Evolutionary conservation across 2,797 vertebrate species (phyloP).

Genomic region (Brotogeris chrysoptera): DNA sequence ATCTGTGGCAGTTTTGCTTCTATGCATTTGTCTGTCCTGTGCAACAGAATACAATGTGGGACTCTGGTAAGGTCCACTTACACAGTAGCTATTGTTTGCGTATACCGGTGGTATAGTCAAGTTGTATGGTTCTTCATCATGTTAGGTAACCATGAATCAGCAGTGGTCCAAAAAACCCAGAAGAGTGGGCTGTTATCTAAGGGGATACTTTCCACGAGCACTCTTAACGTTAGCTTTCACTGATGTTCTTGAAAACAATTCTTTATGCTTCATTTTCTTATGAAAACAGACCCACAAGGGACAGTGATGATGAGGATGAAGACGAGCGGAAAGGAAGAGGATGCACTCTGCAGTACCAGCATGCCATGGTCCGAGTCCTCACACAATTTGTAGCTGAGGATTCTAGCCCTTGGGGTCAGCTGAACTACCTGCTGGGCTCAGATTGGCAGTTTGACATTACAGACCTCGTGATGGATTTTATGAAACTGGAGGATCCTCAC

Average conservation of each 20-base stretch:
- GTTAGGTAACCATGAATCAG: neutral
- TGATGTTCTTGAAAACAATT: neutral
- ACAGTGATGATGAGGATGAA: conserved; percentile 92
- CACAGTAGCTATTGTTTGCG: neutral
- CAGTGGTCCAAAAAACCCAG: neutral
- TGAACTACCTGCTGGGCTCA: conserved; percentile 83
- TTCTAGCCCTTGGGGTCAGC: conserved; percentile 81
- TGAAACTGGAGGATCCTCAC: conserved; percentile 89
- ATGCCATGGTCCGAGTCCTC: conserved; percentile 88
- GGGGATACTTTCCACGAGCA: neutral
- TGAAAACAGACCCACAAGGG: conserved; percentile 79
- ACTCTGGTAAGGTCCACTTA: neutral
- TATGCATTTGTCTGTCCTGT: neutral
- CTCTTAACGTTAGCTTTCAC: neutral
- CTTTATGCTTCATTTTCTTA: neutral
- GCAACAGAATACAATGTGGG: neutral
- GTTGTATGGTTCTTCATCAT: rapidly evolving
- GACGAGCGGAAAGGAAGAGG: conserved; percentile 87
- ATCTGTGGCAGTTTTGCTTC: neutral
- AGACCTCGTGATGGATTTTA: conserved; percentile 88
- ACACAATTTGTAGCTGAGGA: conserved; percentile 91
- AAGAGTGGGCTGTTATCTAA: neutral
- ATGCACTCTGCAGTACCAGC: conserved; percentile 92
- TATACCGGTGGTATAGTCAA: neutral
- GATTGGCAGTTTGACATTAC: conserved; percentile 96